Base-by-base conservation (phyloP, 2,113 vertebrate genomes). In the Dromaius novaehollandiae region DNA sequence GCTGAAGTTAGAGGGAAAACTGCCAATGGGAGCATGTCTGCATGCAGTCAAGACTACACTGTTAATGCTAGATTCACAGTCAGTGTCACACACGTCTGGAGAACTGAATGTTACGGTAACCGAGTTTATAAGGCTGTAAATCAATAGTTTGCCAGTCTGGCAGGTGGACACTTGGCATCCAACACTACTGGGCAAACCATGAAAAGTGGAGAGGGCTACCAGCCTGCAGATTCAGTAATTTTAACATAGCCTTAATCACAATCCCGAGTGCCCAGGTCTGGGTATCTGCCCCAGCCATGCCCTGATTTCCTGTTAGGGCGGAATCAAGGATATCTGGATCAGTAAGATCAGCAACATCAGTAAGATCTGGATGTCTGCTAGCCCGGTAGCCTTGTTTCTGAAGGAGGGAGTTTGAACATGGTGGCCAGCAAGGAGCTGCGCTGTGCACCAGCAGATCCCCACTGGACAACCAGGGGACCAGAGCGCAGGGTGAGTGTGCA, bases 11-110 rank as follows among this genome's bases (percentile, higher is more conserved):
- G 66, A 30, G 36, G 65, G 15, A 11, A 46, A 25, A 34, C 18
- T 7, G 20, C 19, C 50, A 4, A 3, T 0, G 4, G 0, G 1
- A 63, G 48, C 60, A 44, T 4, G 1, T 5, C 0, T 11, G 51
- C n/a, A 26, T 8, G 1, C 53, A 20, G 38, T 28, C 48, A 30
- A 58, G 30, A 58, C 56, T 19, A 17, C 28, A 28, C 66, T 7
- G 1, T 15, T n/a, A 24, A 24, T 4, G 7, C 3, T 1, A 6
- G 5, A 4, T 7, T 42, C 32, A 2, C 21, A 15, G 12, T 34
- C 11, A 60, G 25, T 40, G 1, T 4, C 76, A 10, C 36, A 10
- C 40, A 4, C 40, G 13, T 50, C 42, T 7, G 58, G 58, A 3
- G n/a, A 30, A 50, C 36, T 46, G 17, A 25, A 30, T 4, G 7